Evolutionary conservation across 2,797 vertebrate species (phyloP).

Genomic region (Scolopax rusticola): DNA sequence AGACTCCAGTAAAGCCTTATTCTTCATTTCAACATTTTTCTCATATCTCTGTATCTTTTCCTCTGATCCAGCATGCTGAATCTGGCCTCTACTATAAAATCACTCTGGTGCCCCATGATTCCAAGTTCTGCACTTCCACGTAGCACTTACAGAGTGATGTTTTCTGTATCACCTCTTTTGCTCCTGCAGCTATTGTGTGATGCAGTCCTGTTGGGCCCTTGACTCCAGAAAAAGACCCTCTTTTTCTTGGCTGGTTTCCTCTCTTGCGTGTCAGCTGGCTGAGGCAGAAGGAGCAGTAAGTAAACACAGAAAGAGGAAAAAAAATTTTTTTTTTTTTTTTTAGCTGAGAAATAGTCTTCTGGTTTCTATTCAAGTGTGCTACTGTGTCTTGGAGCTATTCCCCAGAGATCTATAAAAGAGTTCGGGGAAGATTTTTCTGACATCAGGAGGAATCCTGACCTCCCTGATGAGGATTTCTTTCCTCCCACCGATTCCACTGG

Average conservation of each 20-base stretch:
- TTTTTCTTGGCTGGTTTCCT: slow-evolving; percentile 88
- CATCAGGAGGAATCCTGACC: background rate
- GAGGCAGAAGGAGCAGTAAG: slow-evolving; percentile 88
- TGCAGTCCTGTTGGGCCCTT: slow-evolving; percentile 92
- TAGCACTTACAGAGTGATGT: background rate
- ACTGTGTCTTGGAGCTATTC: background rate
- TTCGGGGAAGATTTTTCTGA: background rate
- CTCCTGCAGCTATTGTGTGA: slow-evolving; percentile 86
- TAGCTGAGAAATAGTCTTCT: background rate
- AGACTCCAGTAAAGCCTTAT: background rate
- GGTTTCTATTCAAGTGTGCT: background rate
- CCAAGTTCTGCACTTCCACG: background rate
- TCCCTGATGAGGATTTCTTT: background rate
- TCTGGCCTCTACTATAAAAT: background rate
- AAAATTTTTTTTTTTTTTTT: background rate
- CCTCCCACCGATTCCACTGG: background rate
- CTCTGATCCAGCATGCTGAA: background rate
- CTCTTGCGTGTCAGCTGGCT: slow-evolving; percentile 86
- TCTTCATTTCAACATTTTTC: background rate
- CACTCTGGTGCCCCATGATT: background rate
- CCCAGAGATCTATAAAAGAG: background rate
- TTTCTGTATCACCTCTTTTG: background rate
- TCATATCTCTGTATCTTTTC: background rate
- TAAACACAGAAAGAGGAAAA: slow-evolving; percentile 22
- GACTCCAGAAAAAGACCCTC: slow-evolving; percentile 86